A percentile compares a stretch with the other conserved stretches of the same genome.
Evolutionary conservation across 2,113 vertebrate genomes (phyloP).

Genomic region (Larimichthys polyactis): DNA sequence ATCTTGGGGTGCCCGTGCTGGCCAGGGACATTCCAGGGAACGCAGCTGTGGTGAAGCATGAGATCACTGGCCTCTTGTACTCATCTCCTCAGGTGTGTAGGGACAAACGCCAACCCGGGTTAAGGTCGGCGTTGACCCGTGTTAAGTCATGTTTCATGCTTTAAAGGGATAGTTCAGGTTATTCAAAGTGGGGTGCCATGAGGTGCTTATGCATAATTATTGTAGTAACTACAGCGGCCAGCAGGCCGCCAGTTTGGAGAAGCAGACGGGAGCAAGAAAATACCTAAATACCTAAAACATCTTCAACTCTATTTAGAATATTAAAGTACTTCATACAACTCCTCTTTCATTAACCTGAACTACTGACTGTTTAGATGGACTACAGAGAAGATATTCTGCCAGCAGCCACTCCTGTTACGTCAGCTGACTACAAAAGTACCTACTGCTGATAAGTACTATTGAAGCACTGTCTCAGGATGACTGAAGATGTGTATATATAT

Average conservation of each 20-base stretch:
- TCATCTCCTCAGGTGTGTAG: constrained; percentile 88
- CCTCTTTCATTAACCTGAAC: no score
- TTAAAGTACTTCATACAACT: no score
- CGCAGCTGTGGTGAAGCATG: constrained; percentile 87
- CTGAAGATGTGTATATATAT: background rate
- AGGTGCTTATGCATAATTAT: no score
- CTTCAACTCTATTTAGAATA: no score
- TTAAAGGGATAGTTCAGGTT: no score
- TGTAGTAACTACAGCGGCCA: no score
- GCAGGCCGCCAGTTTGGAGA: no score
- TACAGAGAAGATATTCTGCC: constrained; percentile 3
- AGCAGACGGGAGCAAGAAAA: no score
- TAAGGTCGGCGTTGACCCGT: no score
- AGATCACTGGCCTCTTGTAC: constrained; percentile 90
- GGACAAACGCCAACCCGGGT: constrained; percentile 15
- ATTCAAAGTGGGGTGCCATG: no score
- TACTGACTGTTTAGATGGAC: background rate
- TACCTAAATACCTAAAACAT: no score
- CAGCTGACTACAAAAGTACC: constrained; percentile 11
- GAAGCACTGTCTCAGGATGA: background rate
- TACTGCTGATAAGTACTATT: background rate
- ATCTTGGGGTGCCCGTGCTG: constrained; percentile 89
- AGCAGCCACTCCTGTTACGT: constrained; percentile 11
- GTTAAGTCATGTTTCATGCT: background rate
- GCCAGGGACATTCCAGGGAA: constrained; percentile 94